Base-by-base conservation (phyloP, 2,113 vertebrate genomes). In the Pseudorasbora parva region DNA sequence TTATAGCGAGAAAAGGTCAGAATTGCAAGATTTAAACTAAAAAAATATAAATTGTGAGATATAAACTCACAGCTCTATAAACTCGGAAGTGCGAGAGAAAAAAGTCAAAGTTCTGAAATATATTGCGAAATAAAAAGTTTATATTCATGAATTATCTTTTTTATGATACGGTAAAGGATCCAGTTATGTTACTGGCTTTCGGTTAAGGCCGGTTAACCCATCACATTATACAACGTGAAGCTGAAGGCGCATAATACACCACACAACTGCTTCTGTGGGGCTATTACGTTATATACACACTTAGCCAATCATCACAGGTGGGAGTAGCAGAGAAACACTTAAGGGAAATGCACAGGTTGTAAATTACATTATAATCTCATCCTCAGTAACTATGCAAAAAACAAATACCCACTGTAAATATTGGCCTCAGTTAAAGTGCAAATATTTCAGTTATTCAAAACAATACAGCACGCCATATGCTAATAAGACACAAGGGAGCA, bases 251-350 rank as follows among this genome's bases (percentile, higher is more conserved):
- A 45, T 57, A 51, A 27, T 49, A 41, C 33, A 30, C 27, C 19
- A 78, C 66, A 51, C 27, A 45, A 23, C 17, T 37, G 30, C 73
- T n/a, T 15, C 30, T 12, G 41, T 25, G 27, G 23, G 76, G 19
- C 23, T 8, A 8, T 68, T 49, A 66, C 9, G n/a, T 71, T 73
- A 78, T 33, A 41, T 25, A 82, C 37, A 83, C 30, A 79, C 33
- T 64, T 81, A 62, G 41, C 41, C 47, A n/a, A 15, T 45, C 45
- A 74, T 72, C 80, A 72, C 62, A n/a, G 57, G 78, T 84, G 84
- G 86, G 74, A 90, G 84, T 51, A 91, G 86, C 86, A 69, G 86
- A 90, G 71, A 90, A 77, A 78, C 89, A 89, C 91, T 89, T 83
- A 30, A 82, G 84, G 83, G 77, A 83, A 82, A 77, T 64, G 8